Evolutionary conservation across 1,140 invertebrate species (phyloP).

Genomic region (Drosophila kanapiae): DNA sequence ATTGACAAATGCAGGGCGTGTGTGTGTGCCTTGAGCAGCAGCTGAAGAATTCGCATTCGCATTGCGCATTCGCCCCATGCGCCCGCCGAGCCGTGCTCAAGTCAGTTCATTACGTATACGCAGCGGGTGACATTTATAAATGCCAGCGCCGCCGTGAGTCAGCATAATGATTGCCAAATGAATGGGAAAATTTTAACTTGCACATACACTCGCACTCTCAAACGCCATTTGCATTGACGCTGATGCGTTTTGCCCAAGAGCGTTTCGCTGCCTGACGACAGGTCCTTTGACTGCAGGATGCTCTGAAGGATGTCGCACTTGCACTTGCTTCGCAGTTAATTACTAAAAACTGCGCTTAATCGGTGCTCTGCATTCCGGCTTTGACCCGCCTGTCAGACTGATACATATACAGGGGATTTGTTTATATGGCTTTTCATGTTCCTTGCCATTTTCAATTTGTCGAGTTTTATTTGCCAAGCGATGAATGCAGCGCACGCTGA

Average conservation of each 20-base stretch:
- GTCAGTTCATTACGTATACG: slow-evolving; percentile 62
- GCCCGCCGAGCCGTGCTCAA: slow-evolving; percentile 11
- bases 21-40: slow-evolving; percentile 2
- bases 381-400: slow-evolving; percentile 25
- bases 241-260: slow-evolving; percentile 33
- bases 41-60: not conserved
- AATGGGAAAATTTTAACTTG: slow-evolving; percentile 67
- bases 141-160: slow-evolving; percentile 49
- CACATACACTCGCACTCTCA: slow-evolving; percentile 22
- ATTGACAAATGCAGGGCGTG: slow-evolving; percentile 73
- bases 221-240: slow-evolving; percentile 37
- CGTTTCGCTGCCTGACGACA: slow-evolving; percentile 29
- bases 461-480: slow-evolving; percentile 43
- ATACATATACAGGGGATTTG: slow-evolving; percentile 10
- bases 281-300: slow-evolving; percentile 22
- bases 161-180: slow-evolving; percentile 67
- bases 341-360: slow-evolving; percentile 59
- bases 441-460: slow-evolving; percentile 50
- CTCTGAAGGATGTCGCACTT: slow-evolving; percentile 14
- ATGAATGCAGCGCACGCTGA: slow-evolving; percentile 39
- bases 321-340: slow-evolving; percentile 51
- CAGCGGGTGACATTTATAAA: slow-evolving; percentile 73
- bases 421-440: slow-evolving; percentile 7
- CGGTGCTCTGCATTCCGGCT: slow-evolving; percentile 27
- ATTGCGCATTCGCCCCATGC: slow-evolving; percentile 29